A percentile compares a stretch with the other conserved stretches of the same genome.
These are phyloP conservation scores for Tholera decimalis DNA, from an alignment of 2,888 invertebrate species.

Conservation along the genomic window DNA sequence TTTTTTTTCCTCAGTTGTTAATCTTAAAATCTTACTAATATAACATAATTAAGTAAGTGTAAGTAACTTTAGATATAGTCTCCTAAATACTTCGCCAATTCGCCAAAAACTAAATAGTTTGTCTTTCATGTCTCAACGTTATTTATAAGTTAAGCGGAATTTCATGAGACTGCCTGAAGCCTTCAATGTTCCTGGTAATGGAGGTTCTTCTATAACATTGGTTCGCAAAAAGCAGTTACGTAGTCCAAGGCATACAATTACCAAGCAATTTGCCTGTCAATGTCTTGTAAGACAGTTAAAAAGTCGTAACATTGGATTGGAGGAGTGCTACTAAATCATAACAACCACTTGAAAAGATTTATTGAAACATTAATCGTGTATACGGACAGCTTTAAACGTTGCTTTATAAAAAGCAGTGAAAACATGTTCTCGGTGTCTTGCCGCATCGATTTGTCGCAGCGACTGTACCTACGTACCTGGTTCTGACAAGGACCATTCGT, in stretches of 20 bases:
- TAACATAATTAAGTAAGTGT: too few species aligned
- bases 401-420: conserved; percentile 55
- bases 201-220: background rate
- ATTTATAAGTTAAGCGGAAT: background rate
- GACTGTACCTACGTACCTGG: conserved; percentile 25
- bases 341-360: conserved; percentile 54
- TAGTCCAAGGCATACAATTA: conserved; percentile 45
- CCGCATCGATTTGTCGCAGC: conserved; percentile 49
- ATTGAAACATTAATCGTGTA: conserved; percentile 58
- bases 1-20: too few species aligned
- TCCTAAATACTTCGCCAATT: too few species aligned
- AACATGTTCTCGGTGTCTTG: conserved; percentile 46
- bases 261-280: conserved; percentile 45
- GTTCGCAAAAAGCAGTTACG: conserved; percentile 22
- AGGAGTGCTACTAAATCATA: conserved; percentile 53
- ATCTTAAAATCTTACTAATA: too few species aligned
- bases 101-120: too few species aligned
- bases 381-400: conserved; percentile 46
- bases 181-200: conserved; percentile 17
- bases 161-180: conserved; percentile 23
- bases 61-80: too few species aligned
- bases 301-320: conserved; percentile 40
- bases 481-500: background rate
- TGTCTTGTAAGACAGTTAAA: conserved; percentile 47
- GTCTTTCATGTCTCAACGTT: conserved; percentile 8